These are phyloP conservation scores for Argyrosomus japonicus DNA, from an alignment of 2,113 vertebrate genomes.

Conservation along the genomic window DNA sequence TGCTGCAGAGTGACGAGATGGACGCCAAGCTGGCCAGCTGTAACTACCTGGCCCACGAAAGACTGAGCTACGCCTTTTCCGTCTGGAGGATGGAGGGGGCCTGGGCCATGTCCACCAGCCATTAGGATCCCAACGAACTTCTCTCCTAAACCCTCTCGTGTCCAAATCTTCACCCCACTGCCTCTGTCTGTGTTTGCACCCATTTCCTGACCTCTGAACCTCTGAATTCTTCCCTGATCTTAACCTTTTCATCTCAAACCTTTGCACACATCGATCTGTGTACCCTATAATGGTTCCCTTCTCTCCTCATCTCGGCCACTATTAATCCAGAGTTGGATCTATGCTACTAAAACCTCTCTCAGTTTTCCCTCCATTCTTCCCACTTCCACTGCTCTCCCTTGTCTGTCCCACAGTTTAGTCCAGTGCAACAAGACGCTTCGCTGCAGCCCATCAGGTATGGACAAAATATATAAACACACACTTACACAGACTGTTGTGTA, in stretches of 20 bases:
- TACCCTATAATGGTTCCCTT: slow-evolving; percentile 13
- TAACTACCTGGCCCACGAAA: slow-evolving; percentile 91
- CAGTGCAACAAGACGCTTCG: slow-evolving; percentile 61
- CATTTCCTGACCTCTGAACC: slow-evolving; percentile 49
- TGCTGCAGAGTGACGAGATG: slow-evolving; percentile 92
- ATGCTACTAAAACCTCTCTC: slow-evolving; percentile 17
- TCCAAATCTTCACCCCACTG: slow-evolving; percentile 53
- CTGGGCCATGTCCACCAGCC: slow-evolving; percentile 91
- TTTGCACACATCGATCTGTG: slow-evolving; percentile 21
- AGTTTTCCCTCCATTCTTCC: slow-evolving; percentile 31
- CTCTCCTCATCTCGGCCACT: neutral
- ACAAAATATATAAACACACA: slow-evolving; percentile 26
- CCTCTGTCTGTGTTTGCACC: slow-evolving; percentile 64
- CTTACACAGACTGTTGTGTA: neutral
- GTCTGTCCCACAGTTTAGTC: slow-evolving; percentile 61
- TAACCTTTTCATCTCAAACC: slow-evolving; percentile 43
- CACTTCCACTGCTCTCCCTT: slow-evolving; percentile 43
- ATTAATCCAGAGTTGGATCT: slow-evolving; percentile 12
- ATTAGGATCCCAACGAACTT: slow-evolving; percentile 79
- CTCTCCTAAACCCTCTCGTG: slow-evolving; percentile 59
- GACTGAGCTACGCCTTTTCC: slow-evolving; percentile 92
- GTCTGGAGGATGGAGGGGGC: slow-evolving; percentile 95
- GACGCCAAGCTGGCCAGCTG: slow-evolving; percentile 90
- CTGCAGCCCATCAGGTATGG: slow-evolving; percentile 73
- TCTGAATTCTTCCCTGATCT: slow-evolving; percentile 40